Evolutionary conservation across 1,140 invertebrate species (phyloP), one percentile per base, ranked within the genome.

Genomic region (Rhynchophorus ferrugineus): DNA sequence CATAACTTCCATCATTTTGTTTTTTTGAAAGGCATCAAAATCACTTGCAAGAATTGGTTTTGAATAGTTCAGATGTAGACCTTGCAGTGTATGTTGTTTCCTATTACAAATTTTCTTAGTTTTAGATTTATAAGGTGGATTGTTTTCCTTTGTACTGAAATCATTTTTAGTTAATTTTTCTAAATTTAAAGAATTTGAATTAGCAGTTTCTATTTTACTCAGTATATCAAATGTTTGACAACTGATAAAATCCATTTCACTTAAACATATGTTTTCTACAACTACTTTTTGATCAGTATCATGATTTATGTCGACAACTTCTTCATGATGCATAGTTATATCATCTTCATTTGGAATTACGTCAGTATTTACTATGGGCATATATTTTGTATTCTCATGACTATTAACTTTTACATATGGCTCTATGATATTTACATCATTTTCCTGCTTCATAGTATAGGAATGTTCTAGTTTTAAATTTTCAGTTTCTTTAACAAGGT

Each of bases 1-100:
- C 14, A 18, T 9, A 21, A 38, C 5, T 14, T 48, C 45, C 2
- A 2, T 18, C 33, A 48, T 48, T 36, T 48, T 48, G n/a, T 22
- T 19, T 17, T 38, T 48, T 17, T 48, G 45, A 18, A 48, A 48
- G 6, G 11, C 9, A 17, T 46, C 24, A 35, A 46, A 46, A 46
- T 46, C 44, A n/a, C 35, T 37, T 3, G 44, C 44, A 18, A 18
- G 24, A 2, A 46, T 21, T 7, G 20, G 13, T 13, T 37, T 37
- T 13, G 17, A 13, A 17, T 34, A 11, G 1, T 44, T 44, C 9
- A 24, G 9, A 34, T 2, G 19, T 24, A 6, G 2, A 9, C 20
- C 20, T 24, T 13, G 19, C 18, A 17, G 16, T 24, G 21, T 43
- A n/a, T 3, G 1, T 13, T 44, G 16, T 29, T 44, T 29, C 24